Conservation (phyloP, 2,113 vertebrate species). For the Pogona vitticeps region DNA sequence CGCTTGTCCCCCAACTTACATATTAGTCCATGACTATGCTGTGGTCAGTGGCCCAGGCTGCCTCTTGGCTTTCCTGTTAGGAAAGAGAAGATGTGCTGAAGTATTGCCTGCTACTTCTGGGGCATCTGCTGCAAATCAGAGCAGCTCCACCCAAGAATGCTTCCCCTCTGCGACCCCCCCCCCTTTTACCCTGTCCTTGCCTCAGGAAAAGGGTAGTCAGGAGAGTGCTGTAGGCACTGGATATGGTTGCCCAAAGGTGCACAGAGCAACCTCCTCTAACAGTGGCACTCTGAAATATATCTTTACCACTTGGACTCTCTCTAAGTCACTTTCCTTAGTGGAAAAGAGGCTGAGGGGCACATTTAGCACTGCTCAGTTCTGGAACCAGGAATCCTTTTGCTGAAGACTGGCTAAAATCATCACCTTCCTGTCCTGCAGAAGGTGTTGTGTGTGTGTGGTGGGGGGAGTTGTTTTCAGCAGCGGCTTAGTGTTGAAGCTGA, state of each 20-base stretch:
- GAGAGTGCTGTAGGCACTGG: no score
- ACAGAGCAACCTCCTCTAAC: not conserved
- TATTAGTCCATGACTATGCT: no score
- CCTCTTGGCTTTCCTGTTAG: not conserved
- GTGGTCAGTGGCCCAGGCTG: not conserved
- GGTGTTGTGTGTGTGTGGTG: no score
- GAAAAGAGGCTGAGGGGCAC: not conserved
- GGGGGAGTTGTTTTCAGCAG: not conserved
- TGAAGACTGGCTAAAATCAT: no score
- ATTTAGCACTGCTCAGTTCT: not conserved
- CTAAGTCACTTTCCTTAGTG: not conserved
- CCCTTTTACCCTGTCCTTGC: not conserved
- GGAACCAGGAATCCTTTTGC: no score
- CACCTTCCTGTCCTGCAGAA: no score
- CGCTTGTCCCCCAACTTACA: not conserved
- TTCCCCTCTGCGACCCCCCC: no score
- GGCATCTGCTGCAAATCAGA: not conserved
- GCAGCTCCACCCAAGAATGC: not conserved
- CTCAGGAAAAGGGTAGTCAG: not conserved
- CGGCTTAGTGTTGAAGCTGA: not conserved
- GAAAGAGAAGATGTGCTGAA: not conserved
- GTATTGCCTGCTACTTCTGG: not conserved
- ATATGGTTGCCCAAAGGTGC: not conserved
- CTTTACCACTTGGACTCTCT: not conserved
- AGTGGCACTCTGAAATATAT: not conserved